Evolutionary conservation across 2,888 invertebrate genomes (phyloP).

Genomic region (Pyrrhosoma nymphula): DNA sequence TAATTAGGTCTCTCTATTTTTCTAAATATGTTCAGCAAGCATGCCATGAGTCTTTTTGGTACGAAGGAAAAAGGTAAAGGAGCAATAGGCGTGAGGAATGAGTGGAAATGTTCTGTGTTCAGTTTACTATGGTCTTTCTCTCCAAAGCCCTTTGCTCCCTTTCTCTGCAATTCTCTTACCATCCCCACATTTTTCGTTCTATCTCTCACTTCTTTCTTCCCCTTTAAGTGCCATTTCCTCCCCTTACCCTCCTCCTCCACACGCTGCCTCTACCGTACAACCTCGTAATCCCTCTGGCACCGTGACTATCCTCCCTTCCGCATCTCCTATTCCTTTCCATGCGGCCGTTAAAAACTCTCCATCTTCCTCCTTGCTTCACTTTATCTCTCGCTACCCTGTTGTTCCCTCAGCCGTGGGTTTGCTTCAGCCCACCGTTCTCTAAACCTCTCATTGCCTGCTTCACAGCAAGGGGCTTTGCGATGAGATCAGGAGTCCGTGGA

Average conservation of each 20-base stretch:
- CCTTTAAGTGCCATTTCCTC: not conserved
- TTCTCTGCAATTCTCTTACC: not conserved
- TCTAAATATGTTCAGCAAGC: not conserved
- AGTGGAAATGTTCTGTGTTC: not conserved
- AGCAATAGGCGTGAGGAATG: not conserved
- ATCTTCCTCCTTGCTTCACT: not conserved
- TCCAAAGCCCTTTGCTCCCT: not conserved
- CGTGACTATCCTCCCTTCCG: not conserved
- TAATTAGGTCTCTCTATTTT: too few species aligned
- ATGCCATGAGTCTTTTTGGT: not conserved
- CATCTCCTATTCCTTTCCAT: not conserved
- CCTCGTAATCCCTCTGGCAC: not conserved
- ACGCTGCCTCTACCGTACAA: not conserved
- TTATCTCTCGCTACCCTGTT: not conserved
- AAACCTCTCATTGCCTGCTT: not conserved
- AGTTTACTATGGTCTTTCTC: not conserved
- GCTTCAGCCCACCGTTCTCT: not conserved
- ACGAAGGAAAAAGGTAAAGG: not conserved
- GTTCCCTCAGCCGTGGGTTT: not conserved
- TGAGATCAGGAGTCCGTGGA: not conserved
- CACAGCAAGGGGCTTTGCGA: not conserved
- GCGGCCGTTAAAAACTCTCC: not conserved
- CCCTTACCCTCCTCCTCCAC: not conserved
- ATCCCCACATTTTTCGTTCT: too few species aligned
- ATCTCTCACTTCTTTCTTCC: not conserved